Base-by-base conservation (phyloP, 2,888 invertebrate species). In the Argynnis bischoffii region DNA sequence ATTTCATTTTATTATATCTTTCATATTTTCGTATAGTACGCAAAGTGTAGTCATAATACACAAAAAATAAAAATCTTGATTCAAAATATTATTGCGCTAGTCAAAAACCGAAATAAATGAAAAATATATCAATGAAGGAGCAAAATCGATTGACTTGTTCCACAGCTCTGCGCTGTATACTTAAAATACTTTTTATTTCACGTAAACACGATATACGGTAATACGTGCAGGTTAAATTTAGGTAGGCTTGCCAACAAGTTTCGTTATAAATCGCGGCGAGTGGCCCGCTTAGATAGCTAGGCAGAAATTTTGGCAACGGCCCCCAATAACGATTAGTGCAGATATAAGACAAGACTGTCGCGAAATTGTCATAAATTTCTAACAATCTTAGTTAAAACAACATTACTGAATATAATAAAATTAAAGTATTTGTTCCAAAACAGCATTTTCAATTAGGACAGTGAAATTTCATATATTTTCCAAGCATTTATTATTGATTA, bases 201-300 rank as follows among this genome's bases (percentile, higher is more conserved):
- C 75, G 72, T 74, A 74, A 76, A 77, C 75, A 76, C 77, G 74
- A 74, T 75, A 77, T 76, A 77, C 74, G 72, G 74, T 72, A 71
- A 73, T 76, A 72, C 67, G 67, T 64, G 73, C 76, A 76, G 76
- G 76, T 76, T 72, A 75, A 72, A 71, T 74, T 75, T 76, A 75
- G 80, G 79, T 78, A 79, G 81, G 81, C 78, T 79, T 83, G 84
- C 81, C 84, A 83, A 77, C 81, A 84, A 82, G 81, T 82, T 82
- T 79, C 72, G 79, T 76, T 79, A 83, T 84, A 86, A 85, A 84
- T 85, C 80, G 81, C 78, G 71, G 72, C 75, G 78, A 78, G 80
- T 80, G 81, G 76, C 74, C 75, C 77, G 71, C 74, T 69, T 73
- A 78, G 81, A 82, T 82, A 78, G 73, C 75, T 76, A 74, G 76